Base-by-base conservation (phyloP, 2,888 invertebrate genomes). In the Aphrophora alni region DNA sequence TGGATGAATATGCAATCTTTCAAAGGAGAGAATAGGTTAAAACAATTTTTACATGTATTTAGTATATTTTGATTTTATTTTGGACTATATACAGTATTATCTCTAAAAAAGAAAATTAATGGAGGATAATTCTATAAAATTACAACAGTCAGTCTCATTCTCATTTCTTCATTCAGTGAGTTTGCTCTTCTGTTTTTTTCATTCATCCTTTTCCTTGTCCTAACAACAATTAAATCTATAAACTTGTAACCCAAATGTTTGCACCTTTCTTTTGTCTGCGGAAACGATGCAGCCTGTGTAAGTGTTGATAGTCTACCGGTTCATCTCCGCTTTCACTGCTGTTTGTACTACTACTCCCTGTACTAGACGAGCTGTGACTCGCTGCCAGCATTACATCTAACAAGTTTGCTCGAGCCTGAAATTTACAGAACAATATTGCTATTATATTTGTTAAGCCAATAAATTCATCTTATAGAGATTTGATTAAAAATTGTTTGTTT, bases 381-480 rank as follows among this genome's bases (percentile, higher is more conserved):
- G 94, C 93, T 12, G 93, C 93, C 87, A 94, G 88, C 94, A 95
- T 94, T 85, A 94, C 94, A 88, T 95, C 95, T 80, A 94, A 88
- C 7, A 95, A 89, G 88, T 93, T 94, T 38, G 94, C 94, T 85
- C 95, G 90, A 27, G 94, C 93, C 94, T 95, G 88, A 3, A 87
- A 85, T 78, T 26, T 78, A 73, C 77, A 73, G n/a, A 69, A 81
- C n/a, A n/a, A n/a, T n/a, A n/a, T n/a, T n/a, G n/a, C n/a, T n/a
- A n/a, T n/a, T n/a, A n/a, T n/a, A n/a, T n/a, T n/a, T n/a, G n/a
- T n/a, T n/a, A n/a, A n/a, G n/a, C n/a, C n/a, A n/a, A n/a, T n/a
- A n/a, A n/a, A n/a, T n/a, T n/a, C n/a, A n/a, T n/a, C n/a, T n/a
- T n/a, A n/a, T n/a, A n/a, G n/a, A n/a, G n/a, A n/a, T n/a, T n/a